Evolutionary conservation across 2,113 vertebrate species (phyloP), one percentile per base, ranked within the genome.

Genomic region (Ascaphus truei): DNA sequence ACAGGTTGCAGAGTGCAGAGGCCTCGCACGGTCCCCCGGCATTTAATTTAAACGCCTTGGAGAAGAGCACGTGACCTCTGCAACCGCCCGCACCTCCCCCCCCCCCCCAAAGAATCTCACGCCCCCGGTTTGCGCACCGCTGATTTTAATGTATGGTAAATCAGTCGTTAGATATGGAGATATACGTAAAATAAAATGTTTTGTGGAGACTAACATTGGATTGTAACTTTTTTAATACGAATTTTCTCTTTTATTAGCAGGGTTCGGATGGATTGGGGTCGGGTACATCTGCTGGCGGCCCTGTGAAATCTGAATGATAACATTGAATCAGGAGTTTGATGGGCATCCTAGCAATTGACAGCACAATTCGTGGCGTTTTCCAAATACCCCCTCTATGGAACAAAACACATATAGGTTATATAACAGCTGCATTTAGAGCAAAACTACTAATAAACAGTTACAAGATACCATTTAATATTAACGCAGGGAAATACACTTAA

Each of bases 371-470:
- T 41, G 11, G 5, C 13, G 9, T 41, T 12, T 41, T 12, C 3
- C 13, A 41, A 13, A 15, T 55, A n/a, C 13, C 18, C 7, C 25
- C 29, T 55, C 31, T 55, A 31, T 30, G 15, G 26, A 20, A 31
- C 20, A 55, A 55, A 55, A n/a, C 51, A 55, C 25, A 31, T n/a
- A n/a, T n/a, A n/a, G n/a, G n/a, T 30, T 55, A 55, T 55, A n/a
- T 18, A 22, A 55, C 43, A 22, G 3, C 16, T 27, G 27, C 27
- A 12, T 41, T 27, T 9, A 13, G 23, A 31, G 16, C n/a, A 16
- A 55, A 29, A 31, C 7, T 16, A 55, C 51, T 31, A 55, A 55
- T 55, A 55, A 26, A 27, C 29, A 31, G 6, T 31, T 31, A 55
- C 27, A 55, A 25, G 10, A 7, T 51, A 26, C 10, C 12, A 5